These are phyloP conservation scores for Mus spretus DNA, from an alignment of 2,797 vertebrate genomes.

Conservation along the genomic window DNA sequence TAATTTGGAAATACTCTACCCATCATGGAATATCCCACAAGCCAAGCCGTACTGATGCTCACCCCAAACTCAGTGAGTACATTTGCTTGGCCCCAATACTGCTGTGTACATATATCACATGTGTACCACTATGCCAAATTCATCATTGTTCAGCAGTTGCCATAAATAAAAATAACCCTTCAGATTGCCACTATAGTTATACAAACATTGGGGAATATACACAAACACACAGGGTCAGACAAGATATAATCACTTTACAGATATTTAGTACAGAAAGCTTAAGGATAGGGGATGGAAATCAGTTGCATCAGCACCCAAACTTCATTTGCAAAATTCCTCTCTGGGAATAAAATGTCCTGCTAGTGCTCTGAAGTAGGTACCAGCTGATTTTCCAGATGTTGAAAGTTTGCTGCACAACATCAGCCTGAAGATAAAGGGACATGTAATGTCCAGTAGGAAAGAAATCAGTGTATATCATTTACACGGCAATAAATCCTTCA, in stretches of 20 bases:
- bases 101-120: too few relatives aligned
- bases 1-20: neutral
- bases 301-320: constrained; percentile 71
- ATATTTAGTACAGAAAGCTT: constrained; percentile 70
- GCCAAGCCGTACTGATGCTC: neutral
- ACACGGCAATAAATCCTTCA: constrained; percentile 82
- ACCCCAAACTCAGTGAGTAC: neutral
- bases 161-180: constrained; percentile 13
- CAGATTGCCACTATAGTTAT: neutral
- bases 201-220: constrained; percentile 49
- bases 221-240: constrained; percentile 48
- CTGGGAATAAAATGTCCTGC: constrained; percentile 37
- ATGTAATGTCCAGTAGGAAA: constrained; percentile 79
- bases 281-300: neutral
- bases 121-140: neutral
- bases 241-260: constrained; percentile 57
- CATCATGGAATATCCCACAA: neutral
- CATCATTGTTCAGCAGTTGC: neutral
- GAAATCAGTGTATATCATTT: constrained; percentile 83
- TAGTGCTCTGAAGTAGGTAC: constrained; percentile 67
- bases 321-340: constrained; percentile 68
- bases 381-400: constrained; percentile 60
- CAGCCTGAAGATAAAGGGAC: constrained; percentile 80
- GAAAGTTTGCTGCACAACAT: constrained; percentile 74
- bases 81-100: constrained; percentile 27